A percentile compares a stretch with the other conserved stretches of the same genome.
phyloP scores from a whole-genome alignment of 2,113 vertebrate species.

The human (Homo sapiens) region GRCh38 chr7:88961501-88962000 shows the following conservation, averaged over 20 bases:
- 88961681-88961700: constrained; percentile 77
- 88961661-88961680: constrained; percentile 72
- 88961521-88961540: constrained; percentile 65
- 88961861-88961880: constrained; percentile 82
- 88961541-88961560: constrained; percentile 74
- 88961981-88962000: constrained; percentile 30
- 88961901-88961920: constrained; percentile 60
- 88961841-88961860: constrained; percentile 79
- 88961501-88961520: constrained; percentile 66
- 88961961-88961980: constrained; percentile 70
- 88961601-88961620: constrained; percentile 64
- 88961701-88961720: constrained; percentile 85
- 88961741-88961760: constrained; percentile 80
- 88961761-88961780: constrained; percentile 83
- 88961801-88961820: constrained; percentile 79
- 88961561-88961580: constrained; percentile 66
- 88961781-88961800: constrained; percentile 81
- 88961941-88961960: constrained; percentile 67
- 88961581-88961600: constrained; percentile 62
- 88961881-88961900: constrained; percentile 67
- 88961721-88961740: constrained; percentile 78
- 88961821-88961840: constrained; percentile 82
- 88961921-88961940: constrained; percentile 77
- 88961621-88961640: constrained; percentile 16
- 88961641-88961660: constrained; percentile 71